Conservation (phyloP, 2,113 vertebrate species). For the Chaenogobius annularis region DNA sequence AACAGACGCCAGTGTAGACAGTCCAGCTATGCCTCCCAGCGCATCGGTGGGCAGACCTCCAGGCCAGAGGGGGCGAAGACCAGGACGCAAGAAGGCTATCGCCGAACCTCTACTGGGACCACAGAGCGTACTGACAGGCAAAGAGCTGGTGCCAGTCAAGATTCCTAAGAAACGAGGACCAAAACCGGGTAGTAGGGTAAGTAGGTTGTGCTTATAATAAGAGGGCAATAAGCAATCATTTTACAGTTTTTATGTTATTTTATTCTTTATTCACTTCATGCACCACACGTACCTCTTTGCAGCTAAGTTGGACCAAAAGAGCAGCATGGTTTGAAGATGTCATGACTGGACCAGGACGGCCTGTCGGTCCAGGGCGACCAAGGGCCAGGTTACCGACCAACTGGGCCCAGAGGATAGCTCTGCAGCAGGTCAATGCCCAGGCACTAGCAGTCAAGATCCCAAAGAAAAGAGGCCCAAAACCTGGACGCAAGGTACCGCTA, state of each 20-base stretch:
- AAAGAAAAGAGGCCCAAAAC: slow-evolving; percentile 98
- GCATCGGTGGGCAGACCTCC: slow-evolving; percentile 81
- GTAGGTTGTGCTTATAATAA: not conserved
- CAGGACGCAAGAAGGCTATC: slow-evolving; percentile 90
- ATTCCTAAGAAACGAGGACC: slow-evolving; percentile 97
- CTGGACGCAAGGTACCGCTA: slow-evolving; percentile 91
- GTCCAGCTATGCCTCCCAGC: slow-evolving; percentile 82
- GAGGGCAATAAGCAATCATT: not conserved
- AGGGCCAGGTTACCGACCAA: slow-evolving; percentile 84
- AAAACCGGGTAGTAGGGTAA: slow-evolving; percentile 96
- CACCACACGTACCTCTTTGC: not conserved
- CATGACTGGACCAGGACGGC: slow-evolving; percentile 84
- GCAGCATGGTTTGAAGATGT: slow-evolving; percentile 83
- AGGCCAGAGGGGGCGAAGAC: slow-evolving; percentile 89
- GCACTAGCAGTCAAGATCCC: slow-evolving; percentile 90
- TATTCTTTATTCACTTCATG: too few species aligned
- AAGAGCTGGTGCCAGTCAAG: slow-evolving; percentile 88
- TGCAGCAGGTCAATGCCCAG: slow-evolving; percentile 81
- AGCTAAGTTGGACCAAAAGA: slow-evolving; percentile 77
- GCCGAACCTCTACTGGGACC: slow-evolving; percentile 69
- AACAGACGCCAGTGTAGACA: slow-evolving; percentile 86
- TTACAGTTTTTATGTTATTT: not conserved
- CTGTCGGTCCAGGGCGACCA: slow-evolving; percentile 81
- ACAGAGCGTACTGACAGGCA: slow-evolving; percentile 68
- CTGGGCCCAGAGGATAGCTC: slow-evolving; percentile 77